These are phyloP conservation scores for Blastomussa wellsi DNA, from an alignment of 92 coral and sea anemone species.

Conservation along the genomic window DNA sequence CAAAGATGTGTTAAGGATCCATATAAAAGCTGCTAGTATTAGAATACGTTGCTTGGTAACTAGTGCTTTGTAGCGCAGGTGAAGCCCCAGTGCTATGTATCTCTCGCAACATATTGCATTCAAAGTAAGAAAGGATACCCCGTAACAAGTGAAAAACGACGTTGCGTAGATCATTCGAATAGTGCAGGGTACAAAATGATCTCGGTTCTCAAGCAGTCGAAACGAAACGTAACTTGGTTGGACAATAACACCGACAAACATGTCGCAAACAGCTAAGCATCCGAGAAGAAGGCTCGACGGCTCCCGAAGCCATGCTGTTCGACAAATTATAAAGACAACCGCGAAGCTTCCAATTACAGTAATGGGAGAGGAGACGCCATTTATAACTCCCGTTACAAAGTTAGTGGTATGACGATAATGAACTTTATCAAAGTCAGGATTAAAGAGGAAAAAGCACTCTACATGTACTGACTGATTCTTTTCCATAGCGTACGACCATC, in stretches of 20 bases:
- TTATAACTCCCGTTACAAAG: slow-evolving; percentile 61
- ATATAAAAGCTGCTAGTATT: slow-evolving; percentile 44
- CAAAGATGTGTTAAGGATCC: slow-evolving; percentile 58
- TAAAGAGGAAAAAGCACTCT: slow-evolving; percentile 59
- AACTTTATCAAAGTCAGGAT: slow-evolving; percentile 62
- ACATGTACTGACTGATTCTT: neutral
- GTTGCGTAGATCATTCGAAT: slow-evolving; percentile 68
- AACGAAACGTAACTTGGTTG: slow-evolving; percentile 70
- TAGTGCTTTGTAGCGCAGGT: slow-evolving; percentile 65
- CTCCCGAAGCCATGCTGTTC: slow-evolving; percentile 44
- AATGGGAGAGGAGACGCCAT: slow-evolving; percentile 57
- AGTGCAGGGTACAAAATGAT: slow-evolving; percentile 65
- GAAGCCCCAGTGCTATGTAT: slow-evolving; percentile 64
- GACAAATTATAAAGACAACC: slow-evolving; percentile 40
- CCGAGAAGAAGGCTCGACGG: slow-evolving; percentile 71
- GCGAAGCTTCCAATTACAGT: slow-evolving; percentile 59
- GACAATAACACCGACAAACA: slow-evolving; percentile 63
- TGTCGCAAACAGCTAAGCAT: slow-evolving; percentile 66
- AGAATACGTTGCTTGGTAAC: slow-evolving; percentile 58
- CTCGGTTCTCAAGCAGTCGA: slow-evolving; percentile 57
- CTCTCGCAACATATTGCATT: slow-evolving; percentile 80
- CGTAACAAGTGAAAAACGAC: slow-evolving; percentile 70
- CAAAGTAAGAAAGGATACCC: slow-evolving; percentile 76
- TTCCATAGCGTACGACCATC: neutral
- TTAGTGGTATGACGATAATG: slow-evolving; percentile 58